Conservation (phyloP, 2,797 vertebrate species). For the Luscinia luscinia region DNA sequence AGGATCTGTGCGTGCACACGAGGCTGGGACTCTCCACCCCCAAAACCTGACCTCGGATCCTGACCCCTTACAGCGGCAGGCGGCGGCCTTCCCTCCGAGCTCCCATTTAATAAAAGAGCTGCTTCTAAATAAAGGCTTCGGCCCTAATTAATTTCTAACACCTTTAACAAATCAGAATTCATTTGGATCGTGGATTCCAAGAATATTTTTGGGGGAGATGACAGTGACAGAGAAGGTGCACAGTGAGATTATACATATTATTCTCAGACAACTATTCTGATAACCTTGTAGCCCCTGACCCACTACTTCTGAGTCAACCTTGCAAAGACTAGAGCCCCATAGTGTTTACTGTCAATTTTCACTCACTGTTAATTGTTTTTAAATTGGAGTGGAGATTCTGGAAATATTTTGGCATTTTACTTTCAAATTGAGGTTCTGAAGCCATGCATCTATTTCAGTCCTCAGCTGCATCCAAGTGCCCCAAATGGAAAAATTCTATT, state of each 20-base stretch:
- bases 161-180: background rate
- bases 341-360: background rate
- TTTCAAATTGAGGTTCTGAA: background rate
- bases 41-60: too few species aligned
- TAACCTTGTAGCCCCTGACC: background rate
- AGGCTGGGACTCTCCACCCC: too few species aligned
- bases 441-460: accelerated
- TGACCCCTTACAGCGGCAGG: too few species aligned
- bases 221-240: background rate
- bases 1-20: too few species aligned
- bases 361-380: background rate
- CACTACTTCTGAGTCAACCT: background rate
- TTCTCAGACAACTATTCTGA: background rate
- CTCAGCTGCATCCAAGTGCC: background rate
- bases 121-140: too few species aligned
- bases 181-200: background rate
- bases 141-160: too few species aligned
- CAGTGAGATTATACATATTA: background rate
- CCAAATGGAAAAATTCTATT: background rate
- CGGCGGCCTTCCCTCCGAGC: too few species aligned
- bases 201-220: background rate
- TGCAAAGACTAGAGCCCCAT: background rate
- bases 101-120: too few species aligned
- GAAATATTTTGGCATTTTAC: background rate
- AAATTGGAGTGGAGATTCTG: background rate